Conservation (phyloP, 2,888 invertebrate genomes). For the Microplitis deprimator region DNA sequence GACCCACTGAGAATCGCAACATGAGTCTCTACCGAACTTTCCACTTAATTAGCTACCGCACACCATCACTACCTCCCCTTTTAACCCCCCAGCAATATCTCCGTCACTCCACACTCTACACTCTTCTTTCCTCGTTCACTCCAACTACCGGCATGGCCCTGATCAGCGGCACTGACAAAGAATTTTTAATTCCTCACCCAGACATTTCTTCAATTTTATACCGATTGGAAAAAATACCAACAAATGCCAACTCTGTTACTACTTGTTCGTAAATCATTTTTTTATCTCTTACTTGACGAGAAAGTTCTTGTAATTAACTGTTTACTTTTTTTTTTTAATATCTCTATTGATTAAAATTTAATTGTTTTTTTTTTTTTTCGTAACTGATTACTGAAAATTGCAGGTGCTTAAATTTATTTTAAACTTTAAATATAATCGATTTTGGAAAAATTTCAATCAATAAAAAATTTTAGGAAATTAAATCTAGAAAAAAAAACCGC, state of each 20-base stretch:
- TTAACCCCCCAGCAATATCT: neutral
- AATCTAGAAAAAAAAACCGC: no score
- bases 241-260: neutral
- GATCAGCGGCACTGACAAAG: slow-evolving; percentile 22
- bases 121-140: neutral
- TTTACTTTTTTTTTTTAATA: neutral
- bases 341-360: no score
- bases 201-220: slow-evolving; percentile 5
- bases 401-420: no score
- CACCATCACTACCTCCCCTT: slow-evolving; percentile 14
- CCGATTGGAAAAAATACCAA: slow-evolving; percentile 6
- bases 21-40: slow-evolving; percentile 37
- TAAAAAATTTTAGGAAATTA: no score
- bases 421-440: no score
- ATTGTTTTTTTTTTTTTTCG: no score
- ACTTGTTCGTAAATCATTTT: neutral
- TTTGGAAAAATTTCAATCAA: no score
- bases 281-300: neutral
- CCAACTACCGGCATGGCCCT: slow-evolving; percentile 1
- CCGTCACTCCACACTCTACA: no score
- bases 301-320: neutral
- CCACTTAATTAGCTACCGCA: slow-evolving; percentile 39
- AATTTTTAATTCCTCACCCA: slow-evolving; percentile 25
- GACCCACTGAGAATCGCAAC: slow-evolving; percentile 25
- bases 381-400: no score